Evolutionary conservation across 2,113 vertebrate genomes (phyloP).

Genomic region (Tapirus terrestris): DNA sequence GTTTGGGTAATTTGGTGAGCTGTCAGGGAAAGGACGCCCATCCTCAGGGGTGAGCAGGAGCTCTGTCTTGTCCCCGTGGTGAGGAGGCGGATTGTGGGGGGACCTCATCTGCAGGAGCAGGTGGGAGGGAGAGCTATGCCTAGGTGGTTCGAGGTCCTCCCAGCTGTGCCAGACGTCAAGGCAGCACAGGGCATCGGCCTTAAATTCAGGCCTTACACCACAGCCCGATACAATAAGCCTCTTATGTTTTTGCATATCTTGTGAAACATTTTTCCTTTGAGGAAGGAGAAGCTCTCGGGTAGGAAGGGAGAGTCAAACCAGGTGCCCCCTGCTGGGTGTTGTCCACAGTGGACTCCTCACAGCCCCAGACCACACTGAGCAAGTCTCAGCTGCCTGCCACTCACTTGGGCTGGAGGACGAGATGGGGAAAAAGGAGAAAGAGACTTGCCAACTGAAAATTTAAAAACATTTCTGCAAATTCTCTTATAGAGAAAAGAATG

Average conservation of each 20-base stretch:
- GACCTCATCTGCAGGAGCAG: background rate
- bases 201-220: background rate
- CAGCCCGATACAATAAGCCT: background rate
- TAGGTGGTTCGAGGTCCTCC: background rate
- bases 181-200: background rate
- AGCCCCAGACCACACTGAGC: background rate
- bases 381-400: background rate
- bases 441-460: background rate
- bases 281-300: background rate
- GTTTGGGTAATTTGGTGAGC: background rate
- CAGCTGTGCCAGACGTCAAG: background rate
- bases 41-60: background rate
- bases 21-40: background rate
- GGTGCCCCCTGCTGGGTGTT: background rate
- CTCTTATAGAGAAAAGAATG: background rate
- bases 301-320: background rate
- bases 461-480: background rate
- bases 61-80: background rate
- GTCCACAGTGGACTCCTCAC: background rate
- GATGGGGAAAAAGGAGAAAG: background rate
- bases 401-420: background rate
- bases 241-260: background rate
- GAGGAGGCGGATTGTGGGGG: background rate
- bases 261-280: background rate
- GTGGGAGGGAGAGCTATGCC: background rate